Evolutionary conservation across 2,888 invertebrate genomes (phyloP), one percentile per base, ranked within the genome.

Genomic region (Ligdia adustata): DNA sequence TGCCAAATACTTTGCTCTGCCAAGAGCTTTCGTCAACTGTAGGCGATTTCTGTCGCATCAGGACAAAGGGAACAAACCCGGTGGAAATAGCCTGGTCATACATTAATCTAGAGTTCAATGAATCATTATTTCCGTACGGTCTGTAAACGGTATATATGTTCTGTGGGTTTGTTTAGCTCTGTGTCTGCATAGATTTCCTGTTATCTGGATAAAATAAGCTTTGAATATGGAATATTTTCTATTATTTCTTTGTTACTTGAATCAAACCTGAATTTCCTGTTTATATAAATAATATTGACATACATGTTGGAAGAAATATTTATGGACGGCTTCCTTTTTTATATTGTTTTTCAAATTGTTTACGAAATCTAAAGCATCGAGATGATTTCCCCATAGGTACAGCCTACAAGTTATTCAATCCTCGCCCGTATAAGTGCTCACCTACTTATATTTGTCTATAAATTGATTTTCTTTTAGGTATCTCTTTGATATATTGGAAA

Each of bases 1-100:
- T 86, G 87, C 87, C 85, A 88, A 87, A 79, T 75, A 68, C 63
- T 67, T 73, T 64, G 62, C 60, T 68, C 80, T 79, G 81, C 83
- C 80, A 79, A 82, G 74, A 64, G 60, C 60, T 62, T 64, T 67
- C 62, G 58, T 74, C 74, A 69, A 60, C 62, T 57, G 74, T 66
- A 64, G 65, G 66, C 60, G 68, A 57, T 65, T 67, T 69, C 70
- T 66, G 66, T 67, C 56, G 58, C 57, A 60, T 59, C 57, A 52
- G 55, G 55, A 68, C 49, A 68, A 67, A 65, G 66, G 63, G 38
- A 71, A 62, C 56, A 60, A 59, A 79, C 79, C 66, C 69, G 58
- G 60, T 61, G 55, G 58, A 73, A 77, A 75, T 71, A 71, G 69
- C 48, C 58, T 51, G 54, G 55, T 55, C 64, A 71, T 72, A 67